Evolutionary conservation across 2,888 invertebrate genomes (phyloP).

Genomic region (Zhuqinia jingwanae): DNA sequence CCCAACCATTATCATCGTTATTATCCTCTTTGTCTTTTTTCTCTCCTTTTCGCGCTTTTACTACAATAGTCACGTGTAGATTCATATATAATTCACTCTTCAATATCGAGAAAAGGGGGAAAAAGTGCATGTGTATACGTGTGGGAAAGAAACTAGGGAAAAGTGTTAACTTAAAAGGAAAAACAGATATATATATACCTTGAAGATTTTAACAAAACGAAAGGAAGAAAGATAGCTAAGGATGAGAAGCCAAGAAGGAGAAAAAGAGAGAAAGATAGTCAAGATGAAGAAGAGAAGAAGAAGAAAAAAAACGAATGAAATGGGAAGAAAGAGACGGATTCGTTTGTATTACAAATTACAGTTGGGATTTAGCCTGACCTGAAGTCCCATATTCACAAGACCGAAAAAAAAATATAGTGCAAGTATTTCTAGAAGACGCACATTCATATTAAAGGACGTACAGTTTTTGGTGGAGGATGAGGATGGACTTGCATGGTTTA

Average conservation of each 20-base stretch:
- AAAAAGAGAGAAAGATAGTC: neutral
- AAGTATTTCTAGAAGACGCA: slow-evolving; percentile 27
- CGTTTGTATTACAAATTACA: slow-evolving; percentile 68
- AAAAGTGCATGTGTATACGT: neutral
- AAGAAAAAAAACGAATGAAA: neutral
- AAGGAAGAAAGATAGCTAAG: neutral
- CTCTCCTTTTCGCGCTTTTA: slow-evolving; percentile 15
- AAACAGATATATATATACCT: neutral
- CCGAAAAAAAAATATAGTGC: slow-evolving; percentile 36
- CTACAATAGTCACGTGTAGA: slow-evolving; percentile 39
- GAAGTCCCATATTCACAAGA: slow-evolving; percentile 51
- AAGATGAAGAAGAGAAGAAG: slow-evolving; percentile 11
- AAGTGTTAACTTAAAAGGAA: neutral
- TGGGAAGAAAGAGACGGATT: slow-evolving; percentile 56
- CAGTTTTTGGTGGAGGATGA: neutral
- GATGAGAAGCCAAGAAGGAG: neutral
- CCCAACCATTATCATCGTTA: neutral
- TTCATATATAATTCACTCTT: slow-evolving; percentile 61
- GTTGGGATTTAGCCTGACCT: slow-evolving; percentile 60
- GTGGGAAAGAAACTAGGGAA: neutral
- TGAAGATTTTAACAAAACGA: neutral
- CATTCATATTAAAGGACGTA: slow-evolving; percentile 29
- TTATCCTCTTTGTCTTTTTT: neutral
- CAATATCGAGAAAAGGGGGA: slow-evolving; percentile 46
- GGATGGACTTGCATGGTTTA: too few relatives aligned